phyloP scores from a whole-genome alignment of 30 jellyfish, hydroid and myxozoan genomes.

The Turritopsis rubra region DNA sequence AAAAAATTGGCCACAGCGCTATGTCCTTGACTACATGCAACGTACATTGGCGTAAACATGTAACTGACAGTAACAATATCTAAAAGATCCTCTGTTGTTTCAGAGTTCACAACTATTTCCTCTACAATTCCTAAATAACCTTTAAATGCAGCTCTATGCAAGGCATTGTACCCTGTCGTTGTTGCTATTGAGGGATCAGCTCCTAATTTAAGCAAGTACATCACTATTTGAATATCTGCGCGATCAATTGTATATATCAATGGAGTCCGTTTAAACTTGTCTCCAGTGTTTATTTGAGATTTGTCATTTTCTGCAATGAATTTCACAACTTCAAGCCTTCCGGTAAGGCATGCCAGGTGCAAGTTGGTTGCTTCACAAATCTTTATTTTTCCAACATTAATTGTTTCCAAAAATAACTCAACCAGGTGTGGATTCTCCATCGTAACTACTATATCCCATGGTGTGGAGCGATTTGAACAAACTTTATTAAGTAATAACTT shows the following conservation, averaged over 20 bases:
- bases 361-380: not conserved
- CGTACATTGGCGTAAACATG: not conserved
- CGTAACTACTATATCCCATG: not conserved
- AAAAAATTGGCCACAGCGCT: not conserved
- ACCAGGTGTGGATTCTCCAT: not conserved
- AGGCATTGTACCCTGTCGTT: not conserved
- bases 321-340: not conserved
- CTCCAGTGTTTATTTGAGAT: not conserved
- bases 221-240: not conserved
- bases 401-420: not conserved
- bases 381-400: not conserved
- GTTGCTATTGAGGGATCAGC: not conserved
- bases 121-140: not conserved
- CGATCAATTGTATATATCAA: not conserved
- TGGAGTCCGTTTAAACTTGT: not conserved
- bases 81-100: not conserved
- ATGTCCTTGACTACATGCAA: not conserved
- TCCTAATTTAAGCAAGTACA: not conserved
- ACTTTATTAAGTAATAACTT: not conserved
- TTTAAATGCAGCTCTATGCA: not conserved
- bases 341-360: not conserved
- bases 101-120: not conserved
- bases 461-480: not conserved
- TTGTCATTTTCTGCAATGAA: not conserved
- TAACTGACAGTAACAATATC: not conserved